Conservation (phyloP, 2,888 invertebrate species). For the Herminia tarsipennalis region DNA sequence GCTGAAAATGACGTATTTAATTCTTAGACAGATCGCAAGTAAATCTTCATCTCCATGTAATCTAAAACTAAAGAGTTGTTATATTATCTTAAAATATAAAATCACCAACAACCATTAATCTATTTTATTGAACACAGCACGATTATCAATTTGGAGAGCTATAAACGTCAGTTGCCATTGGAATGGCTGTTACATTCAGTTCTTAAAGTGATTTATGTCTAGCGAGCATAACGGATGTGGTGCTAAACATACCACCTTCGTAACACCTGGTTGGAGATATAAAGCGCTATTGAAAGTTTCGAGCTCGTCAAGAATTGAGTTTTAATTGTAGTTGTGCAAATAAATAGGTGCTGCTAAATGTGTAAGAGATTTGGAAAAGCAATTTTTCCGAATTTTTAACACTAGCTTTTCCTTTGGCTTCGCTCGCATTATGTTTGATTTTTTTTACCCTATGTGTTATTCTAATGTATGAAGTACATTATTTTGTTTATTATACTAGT, state of each 20-base stretch:
- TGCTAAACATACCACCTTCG: constrained; percentile 42
- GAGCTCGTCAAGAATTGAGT: background rate
- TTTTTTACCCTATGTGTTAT: too few relatives aligned
- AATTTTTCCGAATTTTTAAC: too few relatives aligned
- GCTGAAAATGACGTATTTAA: too few relatives aligned
- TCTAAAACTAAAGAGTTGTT: too few relatives aligned
- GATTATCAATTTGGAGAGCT: constrained; percentile 21
- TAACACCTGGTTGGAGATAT: constrained; percentile 42
- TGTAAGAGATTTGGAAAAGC: background rate
- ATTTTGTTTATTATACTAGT: too few relatives aligned
- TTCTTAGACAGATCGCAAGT: too few relatives aligned
- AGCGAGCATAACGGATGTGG: constrained; percentile 27
- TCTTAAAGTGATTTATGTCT: constrained; percentile 50
- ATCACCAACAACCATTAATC: constrained; percentile 11
- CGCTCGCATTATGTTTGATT: too few relatives aligned
- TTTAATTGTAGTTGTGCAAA: constrained; percentile 3
- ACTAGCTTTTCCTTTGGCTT: too few relatives aligned
- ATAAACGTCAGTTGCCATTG: constrained; percentile 28
- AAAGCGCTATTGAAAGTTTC: constrained; percentile 12
- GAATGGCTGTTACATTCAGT: constrained; percentile 38
- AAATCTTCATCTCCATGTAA: too few relatives aligned
- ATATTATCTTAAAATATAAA: constrained; percentile 1
- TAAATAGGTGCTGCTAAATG: background rate
- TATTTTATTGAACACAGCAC: constrained; percentile 19
- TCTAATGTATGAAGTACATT: too few relatives aligned